These are phyloP conservation scores for Mesochorus sp. DNA, from an alignment of 2,888 invertebrate species.

Conservation along the genomic window DNA sequence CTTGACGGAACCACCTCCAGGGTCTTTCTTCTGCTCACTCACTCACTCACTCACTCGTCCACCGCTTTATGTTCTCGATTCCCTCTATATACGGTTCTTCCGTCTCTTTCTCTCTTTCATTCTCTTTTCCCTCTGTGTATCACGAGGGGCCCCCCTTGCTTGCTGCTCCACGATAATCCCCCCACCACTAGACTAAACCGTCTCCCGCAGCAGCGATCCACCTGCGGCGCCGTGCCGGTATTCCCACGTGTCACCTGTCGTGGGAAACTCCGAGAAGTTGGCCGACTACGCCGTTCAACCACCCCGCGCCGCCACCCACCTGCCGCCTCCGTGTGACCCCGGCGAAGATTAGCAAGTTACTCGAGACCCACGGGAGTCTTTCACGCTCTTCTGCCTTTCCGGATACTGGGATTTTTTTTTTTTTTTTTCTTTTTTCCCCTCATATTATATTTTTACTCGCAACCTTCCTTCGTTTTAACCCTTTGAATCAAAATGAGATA, in stretches of 20 bases:
- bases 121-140: constrained; percentile 19
- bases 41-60: constrained; percentile 56
- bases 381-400: constrained; percentile 45
- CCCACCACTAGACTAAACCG: constrained; percentile 53
- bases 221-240: constrained; percentile 76
- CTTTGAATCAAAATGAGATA: not conserved
- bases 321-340: constrained; percentile 59
- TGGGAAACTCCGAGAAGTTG: constrained; percentile 73
- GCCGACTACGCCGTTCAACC: constrained; percentile 68
- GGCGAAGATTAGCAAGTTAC: constrained; percentile 61
- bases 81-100: constrained; percentile 42
- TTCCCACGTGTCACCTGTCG: constrained; percentile 82
- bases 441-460: not conserved
- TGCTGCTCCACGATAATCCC: constrained; percentile 52
- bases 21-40: constrained; percentile 42
- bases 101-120: constrained; percentile 48
- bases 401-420: constrained; percentile 1
- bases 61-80: constrained; percentile 39
- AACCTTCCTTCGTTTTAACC: not conserved
- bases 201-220: constrained; percentile 73
- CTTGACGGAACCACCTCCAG: constrained; percentile 24
- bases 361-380: constrained; percentile 63
- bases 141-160: constrained; percentile 47
- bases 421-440: not conserved
- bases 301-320: constrained; percentile 67